phyloP scores from a whole-genome alignment of 2,797 vertebrate genomes.

The Pseudocheirus occidentalis region DNA sequence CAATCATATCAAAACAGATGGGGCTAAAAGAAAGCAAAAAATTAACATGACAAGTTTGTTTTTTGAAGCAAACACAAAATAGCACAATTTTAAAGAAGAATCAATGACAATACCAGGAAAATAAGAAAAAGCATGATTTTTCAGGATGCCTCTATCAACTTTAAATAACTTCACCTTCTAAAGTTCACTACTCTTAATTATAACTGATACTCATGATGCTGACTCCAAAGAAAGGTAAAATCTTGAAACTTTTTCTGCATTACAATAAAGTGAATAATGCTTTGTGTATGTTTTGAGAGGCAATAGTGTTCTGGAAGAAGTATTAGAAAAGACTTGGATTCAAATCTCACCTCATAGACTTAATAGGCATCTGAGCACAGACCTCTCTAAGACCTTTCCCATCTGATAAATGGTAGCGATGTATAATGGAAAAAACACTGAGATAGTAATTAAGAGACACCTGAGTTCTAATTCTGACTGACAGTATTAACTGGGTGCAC shows the following conservation, averaged over 20 bases:
- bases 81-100: background rate
- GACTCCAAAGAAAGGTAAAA: background rate
- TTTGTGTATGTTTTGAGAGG: background rate
- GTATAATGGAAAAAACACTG: background rate
- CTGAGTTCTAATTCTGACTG: background rate
- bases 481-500: background rate
- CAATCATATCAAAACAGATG: constrained; percentile 99
- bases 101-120: background rate
- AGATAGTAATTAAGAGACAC: background rate
- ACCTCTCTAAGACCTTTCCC: background rate
- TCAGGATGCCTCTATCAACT: background rate
- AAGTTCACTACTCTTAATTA: background rate
- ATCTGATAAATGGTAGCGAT: background rate
- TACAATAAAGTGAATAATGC: background rate
- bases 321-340: background rate
- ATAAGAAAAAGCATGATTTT: background rate
- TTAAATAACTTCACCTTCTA: background rate
- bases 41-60: constrained; percentile 21
- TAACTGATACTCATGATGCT: background rate
- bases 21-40: constrained; percentile 88
- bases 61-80: background rate
- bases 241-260: background rate
- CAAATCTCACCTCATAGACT: background rate
- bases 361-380: background rate
- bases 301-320: background rate